These are phyloP conservation scores for Lomographa bimaculata DNA, from an alignment of 2,888 invertebrate genomes.

Conservation along the genomic window DNA sequence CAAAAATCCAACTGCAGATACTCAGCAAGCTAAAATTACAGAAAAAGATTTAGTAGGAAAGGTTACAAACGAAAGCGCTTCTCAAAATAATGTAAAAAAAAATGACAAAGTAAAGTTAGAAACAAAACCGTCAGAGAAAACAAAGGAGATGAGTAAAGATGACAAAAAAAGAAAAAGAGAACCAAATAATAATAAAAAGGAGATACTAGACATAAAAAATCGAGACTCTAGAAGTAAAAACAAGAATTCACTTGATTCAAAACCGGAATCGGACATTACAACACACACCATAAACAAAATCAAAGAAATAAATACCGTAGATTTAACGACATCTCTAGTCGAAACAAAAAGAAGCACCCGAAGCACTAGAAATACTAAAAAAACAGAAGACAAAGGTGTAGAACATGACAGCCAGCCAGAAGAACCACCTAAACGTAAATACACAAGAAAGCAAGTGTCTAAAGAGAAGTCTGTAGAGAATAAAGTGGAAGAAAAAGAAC, in stretches of 20 bases:
- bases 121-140: slow-evolving; percentile 7
- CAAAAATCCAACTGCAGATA: no score
- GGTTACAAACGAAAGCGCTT: slow-evolving; percentile 4
- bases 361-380: slow-evolving; percentile 40
- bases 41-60: slow-evolving; percentile 2
- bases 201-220: slow-evolving; percentile 16
- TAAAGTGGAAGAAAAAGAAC: slow-evolving; percentile 23
- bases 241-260: slow-evolving; percentile 11
- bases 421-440: slow-evolving; percentile 26
- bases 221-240: slow-evolving; percentile 3
- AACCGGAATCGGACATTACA: slow-evolving; percentile 10
- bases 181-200: slow-evolving; percentile 16
- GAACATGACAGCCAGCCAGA: slow-evolving; percentile 17
- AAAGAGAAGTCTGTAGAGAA: slow-evolving; percentile 21
- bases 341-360: slow-evolving; percentile 33
- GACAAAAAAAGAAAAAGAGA: slow-evolving; percentile 14
- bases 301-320: slow-evolving; percentile 7
- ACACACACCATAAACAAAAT: slow-evolving; percentile 19
- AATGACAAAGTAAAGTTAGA: not conserved
- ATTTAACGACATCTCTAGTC: slow-evolving; percentile 8
- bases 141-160: slow-evolving; percentile 15
- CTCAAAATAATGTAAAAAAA: slow-evolving; percentile 8
- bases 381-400: slow-evolving; percentile 28
- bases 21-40: not conserved
- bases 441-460: slow-evolving; percentile 17